Conservation (phyloP, 2,888 invertebrate species). For the Ophioninae sp. region DNA sequence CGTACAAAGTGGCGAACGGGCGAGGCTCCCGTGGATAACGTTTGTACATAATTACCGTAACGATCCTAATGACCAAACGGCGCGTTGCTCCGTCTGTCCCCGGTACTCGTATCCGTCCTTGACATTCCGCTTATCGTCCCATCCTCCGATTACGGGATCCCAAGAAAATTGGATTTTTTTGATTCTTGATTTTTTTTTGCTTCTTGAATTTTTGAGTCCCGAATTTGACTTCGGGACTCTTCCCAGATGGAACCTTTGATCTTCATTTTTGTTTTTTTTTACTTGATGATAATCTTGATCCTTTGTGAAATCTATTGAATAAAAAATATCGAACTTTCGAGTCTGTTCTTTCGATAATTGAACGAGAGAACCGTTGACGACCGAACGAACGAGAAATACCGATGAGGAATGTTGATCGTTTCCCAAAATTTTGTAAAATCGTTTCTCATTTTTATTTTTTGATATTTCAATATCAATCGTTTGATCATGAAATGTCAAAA, state of each 20-base stretch:
- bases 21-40: slow-evolving; percentile 71
- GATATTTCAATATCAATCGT: no score
- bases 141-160: not conserved
- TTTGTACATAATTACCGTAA: slow-evolving; percentile 77
- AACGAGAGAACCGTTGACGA: no score
- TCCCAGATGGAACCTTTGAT: not conserved
- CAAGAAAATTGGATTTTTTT: not conserved
- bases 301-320: not conserved
- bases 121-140: slow-evolving; percentile 46
- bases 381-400: no score
- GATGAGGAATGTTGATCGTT: no score
- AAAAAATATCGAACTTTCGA: no score
- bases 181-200: no score
- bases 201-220: no score
- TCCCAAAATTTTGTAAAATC: no score
- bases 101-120: slow-evolving; percentile 26
- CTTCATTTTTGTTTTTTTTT: not conserved
- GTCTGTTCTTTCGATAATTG: no score
- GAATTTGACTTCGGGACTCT: no score
- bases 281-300: not conserved
- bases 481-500: no score
- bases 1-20: slow-evolving; percentile 17
- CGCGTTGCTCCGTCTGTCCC: slow-evolving; percentile 8
- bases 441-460: no score
- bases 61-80: slow-evolving; percentile 70